phyloP scores from a whole-genome alignment of 2,888 invertebrate genomes.

The Argyresthia albistria region DNA sequence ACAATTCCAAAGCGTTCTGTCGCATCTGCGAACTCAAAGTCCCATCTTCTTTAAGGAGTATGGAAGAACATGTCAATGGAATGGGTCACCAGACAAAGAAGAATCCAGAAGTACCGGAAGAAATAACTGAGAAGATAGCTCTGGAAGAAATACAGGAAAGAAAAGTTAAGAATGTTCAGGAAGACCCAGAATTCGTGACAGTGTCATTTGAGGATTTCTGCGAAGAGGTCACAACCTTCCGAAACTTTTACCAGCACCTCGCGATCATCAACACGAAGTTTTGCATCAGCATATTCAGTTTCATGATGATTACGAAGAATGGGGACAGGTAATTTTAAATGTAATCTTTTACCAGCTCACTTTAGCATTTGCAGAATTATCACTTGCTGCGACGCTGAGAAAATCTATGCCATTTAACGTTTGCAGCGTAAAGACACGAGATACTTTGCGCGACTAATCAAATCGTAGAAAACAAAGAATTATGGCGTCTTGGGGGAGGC shows the following conservation, averaged over 20 bases:
- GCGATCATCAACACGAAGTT: slow-evolving; percentile 24
- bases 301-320: slow-evolving; percentile 12
- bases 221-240: slow-evolving; percentile 5
- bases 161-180: not conserved
- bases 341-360: too few relatives aligned
- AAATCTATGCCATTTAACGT: too few relatives aligned
- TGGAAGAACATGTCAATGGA: slow-evolving; percentile 16
- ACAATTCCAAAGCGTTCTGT: slow-evolving; percentile 15
- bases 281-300: slow-evolving; percentile 18
- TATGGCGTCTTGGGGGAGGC: too few relatives aligned
- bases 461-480: too few relatives aligned
- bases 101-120: slow-evolving; percentile 5
- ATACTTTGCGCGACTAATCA: too few relatives aligned
- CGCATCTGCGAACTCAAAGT: slow-evolving; percentile 15
- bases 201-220: slow-evolving; percentile 11
- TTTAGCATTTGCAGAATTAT: too few relatives aligned
- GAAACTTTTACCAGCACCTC: slow-evolving; percentile 11
- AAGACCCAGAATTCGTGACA: not conserved
- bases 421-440: too few relatives aligned
- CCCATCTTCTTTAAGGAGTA: slow-evolving; percentile 12
- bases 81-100: slow-evolving; percentile 3
- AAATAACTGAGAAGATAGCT: not conserved
- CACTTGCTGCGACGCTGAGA: too few relatives aligned
- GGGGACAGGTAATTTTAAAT: too few relatives aligned
- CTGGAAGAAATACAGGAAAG: too few relatives aligned